Base-by-base conservation (phyloP, 2,113 vertebrate species). In the Pseudois nayaur region DNA sequence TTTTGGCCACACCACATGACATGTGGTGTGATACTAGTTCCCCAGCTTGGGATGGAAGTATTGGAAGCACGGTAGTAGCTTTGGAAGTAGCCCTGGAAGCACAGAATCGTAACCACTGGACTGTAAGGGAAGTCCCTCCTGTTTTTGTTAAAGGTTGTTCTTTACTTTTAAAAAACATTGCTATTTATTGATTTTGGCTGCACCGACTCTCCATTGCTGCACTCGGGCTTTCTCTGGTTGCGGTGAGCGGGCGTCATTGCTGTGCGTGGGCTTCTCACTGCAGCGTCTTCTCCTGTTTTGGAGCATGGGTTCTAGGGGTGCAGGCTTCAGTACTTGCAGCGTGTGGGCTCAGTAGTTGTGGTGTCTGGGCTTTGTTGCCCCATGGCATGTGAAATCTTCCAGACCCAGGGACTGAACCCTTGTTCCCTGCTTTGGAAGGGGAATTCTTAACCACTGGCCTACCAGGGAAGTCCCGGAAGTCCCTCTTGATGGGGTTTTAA, bases 191-290 rank as follows among this genome's bases (percentile, higher is more conserved):
- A 14, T 14, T 43, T 27, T 40, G 23, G 40, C 40, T 76, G 23
- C 40, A 8, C 12, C 27, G 40, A 8, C 23, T 43, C 40, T 43
- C 8, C 23, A 15, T 4, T 43, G 40, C 71, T 27, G 23, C 2
- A 0, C 71, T 27, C 8, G 40, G 71, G 5, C 71, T 76, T 27
- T 76, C 40, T 76, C 71, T 8, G 14, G 6, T 15, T 43, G 40
- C 0, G 1, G 11, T 7, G 40, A 43, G 4, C 1, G 0, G 71
- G 23, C 71, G 2, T 14, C 36, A 4, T 14, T 43, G 71, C 23
- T 6, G 0, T 3, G 71, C 6, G 3, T 43, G 71, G 36, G 71
- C 40, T 76, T 76, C 40, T 76, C 23, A 1, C 12, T 27, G 40
- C 21, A 15, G 40, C 3, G 23, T 6, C 71, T 76, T 3, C 71